A percentile compares a stretch with the other conserved stretches of the same genome.
phyloP scores from a whole-genome alignment of 2,797 vertebrate species.

The Eospalax fontanierii region DNA sequence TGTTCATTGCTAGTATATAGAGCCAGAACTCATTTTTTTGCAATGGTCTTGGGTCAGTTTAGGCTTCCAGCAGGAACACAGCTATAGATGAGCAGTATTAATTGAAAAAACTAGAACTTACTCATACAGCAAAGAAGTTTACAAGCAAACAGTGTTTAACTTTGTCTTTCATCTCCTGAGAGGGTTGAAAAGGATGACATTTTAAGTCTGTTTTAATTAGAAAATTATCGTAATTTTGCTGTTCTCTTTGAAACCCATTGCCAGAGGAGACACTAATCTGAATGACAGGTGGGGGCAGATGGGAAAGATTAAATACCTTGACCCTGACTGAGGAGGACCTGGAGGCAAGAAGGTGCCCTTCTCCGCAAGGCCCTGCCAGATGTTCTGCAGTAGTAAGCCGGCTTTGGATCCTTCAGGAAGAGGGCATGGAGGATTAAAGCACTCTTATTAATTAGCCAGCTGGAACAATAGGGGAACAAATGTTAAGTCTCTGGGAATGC shows the following conservation, averaged over 20 bases:
- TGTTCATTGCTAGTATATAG: not conserved
- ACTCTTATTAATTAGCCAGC: not conserved
- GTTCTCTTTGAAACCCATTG: conserved; percentile 13
- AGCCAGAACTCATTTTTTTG: not conserved
- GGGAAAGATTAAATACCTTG: fast-evolving
- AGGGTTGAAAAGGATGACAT: not conserved
- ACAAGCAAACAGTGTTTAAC: not conserved
- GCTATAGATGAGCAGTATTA: too few relatives aligned
- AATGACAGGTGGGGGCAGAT: fast-evolving
- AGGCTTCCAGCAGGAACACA: not conserved
- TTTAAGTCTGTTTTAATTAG: not conserved
- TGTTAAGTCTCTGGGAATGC: not conserved
- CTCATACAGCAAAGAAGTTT: not conserved
- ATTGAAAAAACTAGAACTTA: not conserved
- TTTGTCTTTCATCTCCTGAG: not conserved
- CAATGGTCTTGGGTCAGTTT: not conserved
- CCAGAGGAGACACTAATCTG: not conserved
- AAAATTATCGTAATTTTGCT: conserved; percentile 14
- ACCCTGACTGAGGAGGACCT: not conserved
- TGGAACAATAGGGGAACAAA: not conserved
- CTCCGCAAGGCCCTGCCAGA: not conserved
- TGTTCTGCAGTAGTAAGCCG: fast-evolving
- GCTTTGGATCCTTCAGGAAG: not conserved
- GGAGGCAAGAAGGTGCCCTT: fast-evolving
- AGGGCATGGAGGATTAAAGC: not conserved